A percentile compares a stretch with the other conserved stretches of the same genome.
phyloP scores from a whole-genome alignment of 2,888 invertebrate genomes.

The Cabera pusaria region DNA sequence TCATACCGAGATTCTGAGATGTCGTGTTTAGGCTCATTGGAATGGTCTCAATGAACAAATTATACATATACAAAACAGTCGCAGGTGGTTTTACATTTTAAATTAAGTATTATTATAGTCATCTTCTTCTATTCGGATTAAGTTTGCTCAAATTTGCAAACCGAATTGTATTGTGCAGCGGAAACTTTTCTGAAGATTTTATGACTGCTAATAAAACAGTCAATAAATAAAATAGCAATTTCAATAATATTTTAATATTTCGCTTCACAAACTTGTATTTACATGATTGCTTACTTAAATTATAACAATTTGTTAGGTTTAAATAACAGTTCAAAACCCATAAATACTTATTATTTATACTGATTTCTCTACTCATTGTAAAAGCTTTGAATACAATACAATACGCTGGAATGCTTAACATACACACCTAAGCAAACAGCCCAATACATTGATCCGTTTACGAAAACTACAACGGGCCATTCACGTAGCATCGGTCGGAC shows the following conservation, averaged over 20 bases:
- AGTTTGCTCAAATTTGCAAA: too few species aligned
- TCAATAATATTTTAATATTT: constrained; percentile 74
- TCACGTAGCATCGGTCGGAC: too few species aligned
- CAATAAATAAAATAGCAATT: constrained; percentile 33
- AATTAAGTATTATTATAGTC: too few species aligned
- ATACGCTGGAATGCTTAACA: constrained; percentile 73
- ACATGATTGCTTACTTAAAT: constrained; percentile 77
- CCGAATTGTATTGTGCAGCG: too few species aligned
- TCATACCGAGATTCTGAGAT: too few species aligned
- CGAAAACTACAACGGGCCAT: constrained; percentile 24
- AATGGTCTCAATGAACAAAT: too few species aligned
- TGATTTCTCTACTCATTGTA: constrained; percentile 51
- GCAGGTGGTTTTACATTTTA: too few species aligned
- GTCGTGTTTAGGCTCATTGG: too few species aligned
- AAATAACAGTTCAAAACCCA: constrained; percentile 71
- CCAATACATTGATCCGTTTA: constrained; percentile 31
- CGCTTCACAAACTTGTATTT: constrained; percentile 80
- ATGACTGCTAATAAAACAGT: too few species aligned
- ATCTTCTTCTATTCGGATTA: too few species aligned
- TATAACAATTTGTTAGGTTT: constrained; percentile 52
- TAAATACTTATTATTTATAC: constrained; percentile 68
- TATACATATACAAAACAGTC: too few species aligned
- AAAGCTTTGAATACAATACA: constrained; percentile 50
- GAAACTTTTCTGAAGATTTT: too few species aligned
- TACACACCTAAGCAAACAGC: constrained; percentile 49